phyloP scores from a whole-genome alignment of 2,113 vertebrate species.

The Lycocorax pyrrhopterus region DNA sequence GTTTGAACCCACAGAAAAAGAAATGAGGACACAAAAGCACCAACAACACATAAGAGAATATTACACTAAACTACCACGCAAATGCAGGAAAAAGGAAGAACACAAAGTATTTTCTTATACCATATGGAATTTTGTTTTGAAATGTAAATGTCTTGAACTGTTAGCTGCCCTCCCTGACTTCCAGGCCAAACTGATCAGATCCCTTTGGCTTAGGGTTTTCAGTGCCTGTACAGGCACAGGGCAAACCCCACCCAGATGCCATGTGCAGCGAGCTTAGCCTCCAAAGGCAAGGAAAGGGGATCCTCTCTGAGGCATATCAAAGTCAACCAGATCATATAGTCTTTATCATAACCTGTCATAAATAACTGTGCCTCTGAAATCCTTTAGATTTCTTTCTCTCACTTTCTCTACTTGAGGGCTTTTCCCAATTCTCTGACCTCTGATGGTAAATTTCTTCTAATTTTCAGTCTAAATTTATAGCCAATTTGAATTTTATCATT shows the following conservation, averaged over 20 bases:
- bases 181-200: neutral
- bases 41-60: neutral
- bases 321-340: neutral
- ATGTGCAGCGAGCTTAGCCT: neutral
- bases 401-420: neutral
- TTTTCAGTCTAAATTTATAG: slow-evolving; percentile 25
- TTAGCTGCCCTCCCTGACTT: neutral
- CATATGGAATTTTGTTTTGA: neutral
- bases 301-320: neutral
- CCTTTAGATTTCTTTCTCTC: neutral
- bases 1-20: neutral
- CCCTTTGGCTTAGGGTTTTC: neutral
- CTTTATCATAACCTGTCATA: neutral
- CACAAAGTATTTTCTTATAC: neutral
- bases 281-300: neutral
- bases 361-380: neutral
- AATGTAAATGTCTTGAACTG: neutral
- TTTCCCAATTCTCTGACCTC: neutral
- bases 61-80: neutral
- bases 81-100: neutral
- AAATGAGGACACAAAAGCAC: neutral
- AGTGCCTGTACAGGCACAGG: neutral
- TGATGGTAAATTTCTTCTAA: neutral
- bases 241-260: neutral
- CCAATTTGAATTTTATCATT: slow-evolving; percentile 7